A percentile compares a stretch with the other conserved stretches of the same genome.
phyloP scores from a whole-genome alignment of 2,888 invertebrate species.

The Drosophila histrio region DNA sequence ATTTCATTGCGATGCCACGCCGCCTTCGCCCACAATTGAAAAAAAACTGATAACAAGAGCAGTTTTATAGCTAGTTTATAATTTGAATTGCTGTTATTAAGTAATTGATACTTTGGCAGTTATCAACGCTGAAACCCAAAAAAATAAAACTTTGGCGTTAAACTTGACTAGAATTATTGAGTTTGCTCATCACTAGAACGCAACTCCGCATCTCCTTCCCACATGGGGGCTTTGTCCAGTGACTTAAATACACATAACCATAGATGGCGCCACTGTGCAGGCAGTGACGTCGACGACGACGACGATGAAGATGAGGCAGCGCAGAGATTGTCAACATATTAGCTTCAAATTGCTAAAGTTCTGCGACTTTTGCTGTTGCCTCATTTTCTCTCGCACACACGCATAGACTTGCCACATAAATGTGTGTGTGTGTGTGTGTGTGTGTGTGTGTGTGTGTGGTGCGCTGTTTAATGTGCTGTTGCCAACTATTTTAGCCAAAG shows the following conservation, averaged over 20 bases:
- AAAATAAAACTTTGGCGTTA: not conserved
- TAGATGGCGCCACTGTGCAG: conserved; percentile 66
- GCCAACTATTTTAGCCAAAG: conserved; percentile 82
- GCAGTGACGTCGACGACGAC: conserved; percentile 12
- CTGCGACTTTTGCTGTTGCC: conserved; percentile 76
- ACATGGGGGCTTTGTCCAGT: conserved; percentile 56
- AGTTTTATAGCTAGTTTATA: too few relatives aligned
- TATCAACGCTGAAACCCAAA: not conserved
- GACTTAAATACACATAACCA: conserved; percentile 76
- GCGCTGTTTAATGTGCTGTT: conserved; percentile 80
- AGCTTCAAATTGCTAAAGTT: conserved; percentile 79
- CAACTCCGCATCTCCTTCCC: not conserved
- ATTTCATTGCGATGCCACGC: too few relatives aligned
- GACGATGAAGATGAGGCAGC: conserved; percentile 25
- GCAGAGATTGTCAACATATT: conserved; percentile 79
- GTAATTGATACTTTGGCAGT: too few relatives aligned
- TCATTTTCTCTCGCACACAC: conserved; percentile 68
- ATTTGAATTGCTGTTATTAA: too few relatives aligned
- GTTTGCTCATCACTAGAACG: conserved; percentile 41
- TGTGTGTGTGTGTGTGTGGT: conserved; percentile 12
- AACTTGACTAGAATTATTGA: not conserved
- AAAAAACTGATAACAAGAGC: too few relatives aligned
- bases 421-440: conserved; percentile 16
- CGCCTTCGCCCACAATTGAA: too few relatives aligned
- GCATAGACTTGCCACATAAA: conserved; percentile 6